phyloP scores from a whole-genome alignment of 2,113 vertebrate genomes.

The Telmatochromis brachygnathus region DNA sequence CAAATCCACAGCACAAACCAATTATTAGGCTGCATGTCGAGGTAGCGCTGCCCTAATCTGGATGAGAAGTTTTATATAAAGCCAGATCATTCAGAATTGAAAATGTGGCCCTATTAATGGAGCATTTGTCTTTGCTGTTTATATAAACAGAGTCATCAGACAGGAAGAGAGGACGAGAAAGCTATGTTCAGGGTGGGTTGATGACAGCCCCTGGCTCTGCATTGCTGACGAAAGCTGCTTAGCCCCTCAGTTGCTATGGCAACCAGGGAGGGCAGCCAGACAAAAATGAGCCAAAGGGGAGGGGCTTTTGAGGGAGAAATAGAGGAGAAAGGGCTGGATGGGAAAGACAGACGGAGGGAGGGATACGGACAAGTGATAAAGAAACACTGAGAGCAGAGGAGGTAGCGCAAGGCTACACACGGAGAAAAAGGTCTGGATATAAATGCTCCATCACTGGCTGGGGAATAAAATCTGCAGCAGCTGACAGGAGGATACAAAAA shows the following conservation, averaged over 20 bases:
- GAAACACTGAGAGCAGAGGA: slow-evolving; percentile 57
- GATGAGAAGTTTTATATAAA: slow-evolving; percentile 21
- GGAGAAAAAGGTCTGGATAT: slow-evolving; percentile 19
- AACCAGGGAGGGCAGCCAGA: slow-evolving; percentile 77
- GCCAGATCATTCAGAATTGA: slow-evolving; percentile 10
- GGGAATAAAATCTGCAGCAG: slow-evolving; percentile 22
- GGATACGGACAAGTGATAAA: slow-evolving; percentile 64
- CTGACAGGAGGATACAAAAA: slow-evolving; percentile 6
- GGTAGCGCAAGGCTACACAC: slow-evolving; percentile 1
- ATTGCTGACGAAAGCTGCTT: slow-evolving; percentile 84
- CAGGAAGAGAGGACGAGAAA: slow-evolving; percentile 24
- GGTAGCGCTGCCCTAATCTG: background rate
- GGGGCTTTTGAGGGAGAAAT: slow-evolving; percentile 77
- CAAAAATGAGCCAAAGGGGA: slow-evolving; percentile 76
- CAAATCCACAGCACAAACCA: background rate
- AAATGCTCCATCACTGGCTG: slow-evolving; percentile 12
- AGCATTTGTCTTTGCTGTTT: slow-evolving; percentile 47
- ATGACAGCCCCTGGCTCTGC: slow-evolving; percentile 80
- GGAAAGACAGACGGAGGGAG: slow-evolving; percentile 60
- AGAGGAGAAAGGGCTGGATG: slow-evolving; percentile 76
- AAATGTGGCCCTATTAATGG: slow-evolving; percentile 32
- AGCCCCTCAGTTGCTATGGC: slow-evolving; percentile 87
- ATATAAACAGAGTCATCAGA: slow-evolving; percentile 65
- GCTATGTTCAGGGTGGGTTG: slow-evolving; percentile 60
- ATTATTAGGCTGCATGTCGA: background rate